Conservation (phyloP, 1,140 invertebrate genomes). For the Himalopsyche phryganea region DNA sequence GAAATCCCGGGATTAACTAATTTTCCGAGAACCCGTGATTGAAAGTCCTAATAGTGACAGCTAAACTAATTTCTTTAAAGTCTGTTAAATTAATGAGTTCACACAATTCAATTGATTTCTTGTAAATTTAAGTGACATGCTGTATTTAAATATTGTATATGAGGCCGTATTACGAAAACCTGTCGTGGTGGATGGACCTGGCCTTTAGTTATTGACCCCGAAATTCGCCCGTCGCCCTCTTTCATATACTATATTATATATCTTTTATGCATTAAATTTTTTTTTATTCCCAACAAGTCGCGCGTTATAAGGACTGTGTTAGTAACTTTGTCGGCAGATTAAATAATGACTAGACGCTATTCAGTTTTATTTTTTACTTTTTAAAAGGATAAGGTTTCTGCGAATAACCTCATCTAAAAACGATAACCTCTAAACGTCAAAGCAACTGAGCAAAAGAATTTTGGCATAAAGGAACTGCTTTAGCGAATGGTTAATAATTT, state of each 20-base stretch:
- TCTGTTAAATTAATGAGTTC: too few species aligned
- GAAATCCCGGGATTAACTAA: too few species aligned
- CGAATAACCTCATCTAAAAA: not conserved
- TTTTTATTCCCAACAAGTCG: not conserved
- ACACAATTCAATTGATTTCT: too few species aligned
- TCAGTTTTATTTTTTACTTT: not conserved
- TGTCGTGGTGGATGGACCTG: slow-evolving; percentile 20
- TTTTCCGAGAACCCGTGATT: too few species aligned
- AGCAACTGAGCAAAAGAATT: too few species aligned
- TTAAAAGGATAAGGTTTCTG: not conserved
- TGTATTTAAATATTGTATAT: too few species aligned
- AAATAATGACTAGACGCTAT: not conserved
- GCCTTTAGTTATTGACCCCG: slow-evolving; percentile 34
- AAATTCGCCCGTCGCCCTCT: slow-evolving; percentile 23
- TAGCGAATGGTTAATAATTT: too few species aligned
- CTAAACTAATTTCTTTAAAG: too few species aligned
- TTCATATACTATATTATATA: slow-evolving; percentile 15
- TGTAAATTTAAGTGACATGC: too few species aligned
- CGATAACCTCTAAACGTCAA: too few species aligned
- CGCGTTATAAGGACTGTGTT: not conserved
- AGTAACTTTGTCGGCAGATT: slow-evolving; percentile 7
- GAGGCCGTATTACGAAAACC: slow-evolving; percentile 12
- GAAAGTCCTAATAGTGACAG: too few species aligned
- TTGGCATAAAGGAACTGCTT: too few species aligned
- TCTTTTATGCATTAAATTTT: slow-evolving; percentile 9